Percentiles rank a stretch among this genome's conserved stretches.
Conservation (phyloP, 2,797 vertebrate genomes). For the Potorous gilbertii region DNA sequence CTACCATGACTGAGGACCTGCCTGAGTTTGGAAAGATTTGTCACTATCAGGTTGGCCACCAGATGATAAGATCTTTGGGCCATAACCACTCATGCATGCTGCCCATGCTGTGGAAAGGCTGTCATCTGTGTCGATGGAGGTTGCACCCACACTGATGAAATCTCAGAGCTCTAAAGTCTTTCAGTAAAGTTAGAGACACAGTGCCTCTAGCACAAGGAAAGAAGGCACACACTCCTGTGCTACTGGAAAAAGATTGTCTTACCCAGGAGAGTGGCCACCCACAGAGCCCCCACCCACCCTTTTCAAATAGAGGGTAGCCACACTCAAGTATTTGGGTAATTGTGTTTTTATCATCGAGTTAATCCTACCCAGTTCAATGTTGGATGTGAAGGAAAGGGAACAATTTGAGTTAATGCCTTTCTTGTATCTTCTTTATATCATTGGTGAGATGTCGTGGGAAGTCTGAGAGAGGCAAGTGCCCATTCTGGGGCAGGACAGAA, state of each 20-base stretch:
- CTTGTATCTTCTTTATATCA: neutral
- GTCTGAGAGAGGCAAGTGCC: neutral
- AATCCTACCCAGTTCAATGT: neutral
- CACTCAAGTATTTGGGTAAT: neutral
- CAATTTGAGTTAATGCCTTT: neutral
- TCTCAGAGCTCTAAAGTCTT: neutral
- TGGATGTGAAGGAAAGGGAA: neutral
- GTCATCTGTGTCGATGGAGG: neutral
- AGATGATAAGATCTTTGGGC: neutral
- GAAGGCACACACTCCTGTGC: neutral
- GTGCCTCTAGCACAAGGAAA: neutral
- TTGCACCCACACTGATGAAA: neutral
- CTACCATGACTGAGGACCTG: neutral
- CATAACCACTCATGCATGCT: neutral
- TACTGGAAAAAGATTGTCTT: neutral
- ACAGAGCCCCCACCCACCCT: neutral
- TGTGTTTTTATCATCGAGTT: neutral
- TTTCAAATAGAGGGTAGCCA: neutral
- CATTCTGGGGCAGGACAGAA: neutral
- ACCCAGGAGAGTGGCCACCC: neutral
- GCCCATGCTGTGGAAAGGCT: neutral
- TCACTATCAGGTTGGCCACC: neutral
- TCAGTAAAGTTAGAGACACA: neutral
- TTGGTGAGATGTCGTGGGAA: neutral
- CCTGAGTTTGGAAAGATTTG: neutral